Conservation (phyloP, 2,113 vertebrate genomes). For the Engraulis encrasicolus region DNA sequence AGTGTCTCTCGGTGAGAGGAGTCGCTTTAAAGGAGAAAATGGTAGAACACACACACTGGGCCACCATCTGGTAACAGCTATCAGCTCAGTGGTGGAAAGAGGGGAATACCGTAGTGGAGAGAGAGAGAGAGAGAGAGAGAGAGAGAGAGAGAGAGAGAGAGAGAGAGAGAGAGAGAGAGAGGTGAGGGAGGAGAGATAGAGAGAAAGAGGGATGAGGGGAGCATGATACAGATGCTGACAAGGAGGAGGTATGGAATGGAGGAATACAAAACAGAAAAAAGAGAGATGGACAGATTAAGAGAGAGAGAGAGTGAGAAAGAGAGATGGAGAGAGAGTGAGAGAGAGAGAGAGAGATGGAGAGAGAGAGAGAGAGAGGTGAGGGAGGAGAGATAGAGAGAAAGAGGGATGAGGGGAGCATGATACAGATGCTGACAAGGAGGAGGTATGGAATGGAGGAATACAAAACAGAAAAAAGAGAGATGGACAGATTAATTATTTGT, state of each 20-base stretch:
- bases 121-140: constrained; percentile 35
- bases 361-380: background rate
- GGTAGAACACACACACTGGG: constrained; percentile 74
- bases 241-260: no score
- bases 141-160: constrained; percentile 28
- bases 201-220: background rate
- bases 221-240: no score
- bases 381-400: background rate
- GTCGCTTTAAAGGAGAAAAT: constrained; percentile 68
- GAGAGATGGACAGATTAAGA: constrained; percentile 22
- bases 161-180: background rate
- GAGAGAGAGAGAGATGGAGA: constrained; percentile 29
- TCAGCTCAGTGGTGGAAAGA: constrained; percentile 22
- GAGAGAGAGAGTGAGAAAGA: no score
- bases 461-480: constrained; percentile 24
- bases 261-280: no score
- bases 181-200: background rate
- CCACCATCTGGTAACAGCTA: constrained; percentile 73
- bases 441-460: no score
- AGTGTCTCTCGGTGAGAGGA: constrained; percentile 64
- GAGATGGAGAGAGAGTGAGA: constrained; percentile 36
- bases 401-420: background rate
- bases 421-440: no score
- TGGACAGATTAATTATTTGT: no score
- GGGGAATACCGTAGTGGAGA: constrained; percentile 35